Percentiles rank a stretch among this genome's conserved stretches.
Evolutionary conservation across 1,140 invertebrate species (phyloP).

Genomic region (Bacillus rossius): DNA sequence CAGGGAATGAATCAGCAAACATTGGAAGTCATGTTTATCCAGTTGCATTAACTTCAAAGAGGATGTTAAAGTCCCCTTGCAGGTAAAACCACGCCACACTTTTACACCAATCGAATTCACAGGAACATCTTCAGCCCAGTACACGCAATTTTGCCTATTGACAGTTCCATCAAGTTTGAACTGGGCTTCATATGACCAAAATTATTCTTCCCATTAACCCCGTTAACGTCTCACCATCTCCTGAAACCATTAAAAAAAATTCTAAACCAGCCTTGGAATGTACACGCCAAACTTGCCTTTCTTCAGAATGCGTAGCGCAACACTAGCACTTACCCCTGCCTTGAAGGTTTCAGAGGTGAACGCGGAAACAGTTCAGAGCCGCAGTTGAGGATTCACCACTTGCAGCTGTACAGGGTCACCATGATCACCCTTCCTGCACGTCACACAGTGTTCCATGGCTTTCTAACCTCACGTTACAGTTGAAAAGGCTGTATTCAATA

Average conservation of each 20-base stretch:
- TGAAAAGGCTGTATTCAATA: too few relatives aligned
- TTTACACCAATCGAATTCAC: too few relatives aligned
- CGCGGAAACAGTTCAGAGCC: neutral
- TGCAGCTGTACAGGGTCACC: too few relatives aligned
- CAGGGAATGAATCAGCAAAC: too few relatives aligned
- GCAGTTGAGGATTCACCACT: neutral
- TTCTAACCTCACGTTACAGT: too few relatives aligned
- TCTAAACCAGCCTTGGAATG: neutral
- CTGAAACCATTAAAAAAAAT: neutral
- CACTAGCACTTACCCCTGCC: conserved; percentile 4
- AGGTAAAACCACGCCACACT: too few relatives aligned
- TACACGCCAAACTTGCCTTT: neutral
- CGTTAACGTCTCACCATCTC: neutral
- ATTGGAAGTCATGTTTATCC: too few relatives aligned
- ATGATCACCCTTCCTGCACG: too few relatives aligned
- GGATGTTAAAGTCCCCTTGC: too few relatives aligned
- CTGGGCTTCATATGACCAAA: neutral
- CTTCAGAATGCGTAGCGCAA: neutral
- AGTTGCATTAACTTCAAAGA: too few relatives aligned
- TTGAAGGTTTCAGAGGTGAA: conserved; percentile 4
- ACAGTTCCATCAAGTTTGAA: conserved; percentile 6
- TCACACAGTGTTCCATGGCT: too few relatives aligned
- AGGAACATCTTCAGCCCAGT: too few relatives aligned
- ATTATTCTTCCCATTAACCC: neutral
- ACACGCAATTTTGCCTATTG: neutral